Conservation (phyloP, 2,113 vertebrate genomes). For the Vimba vimba region DNA sequence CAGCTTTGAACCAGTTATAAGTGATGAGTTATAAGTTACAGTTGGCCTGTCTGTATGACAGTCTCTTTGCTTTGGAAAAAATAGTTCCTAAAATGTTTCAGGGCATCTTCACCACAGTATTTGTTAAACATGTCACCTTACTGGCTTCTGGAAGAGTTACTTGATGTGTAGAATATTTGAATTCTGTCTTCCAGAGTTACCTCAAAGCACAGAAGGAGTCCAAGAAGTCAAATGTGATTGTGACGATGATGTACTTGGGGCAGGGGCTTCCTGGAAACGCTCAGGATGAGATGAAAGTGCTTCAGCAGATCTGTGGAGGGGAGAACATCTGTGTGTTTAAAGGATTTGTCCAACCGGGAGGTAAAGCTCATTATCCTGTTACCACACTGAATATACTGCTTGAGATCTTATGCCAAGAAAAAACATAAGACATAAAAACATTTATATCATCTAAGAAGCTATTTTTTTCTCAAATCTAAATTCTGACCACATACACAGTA, state of each 20-base stretch:
- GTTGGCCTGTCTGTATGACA: not conserved
- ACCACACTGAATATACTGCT: slow-evolving; percentile 1
- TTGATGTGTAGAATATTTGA: not conserved
- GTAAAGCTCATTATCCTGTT: slow-evolving; percentile 61
- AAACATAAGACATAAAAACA: no score
- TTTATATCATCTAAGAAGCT: not conserved
- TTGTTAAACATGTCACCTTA: not conserved
- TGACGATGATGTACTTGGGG: slow-evolving; percentile 79
- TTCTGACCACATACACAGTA: not conserved
- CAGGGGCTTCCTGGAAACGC: slow-evolving; percentile 56
- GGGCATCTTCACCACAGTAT: not conserved
- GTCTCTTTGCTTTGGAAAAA: not conserved
- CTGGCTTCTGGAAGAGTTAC: not conserved
- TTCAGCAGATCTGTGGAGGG: slow-evolving; percentile 80
- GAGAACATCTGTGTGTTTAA: slow-evolving; percentile 82
- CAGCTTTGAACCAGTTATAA: not conserved
- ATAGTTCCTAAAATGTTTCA: not conserved
- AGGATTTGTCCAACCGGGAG: slow-evolving; percentile 73
- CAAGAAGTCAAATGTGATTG: slow-evolving; percentile 74
- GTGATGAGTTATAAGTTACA: not conserved
- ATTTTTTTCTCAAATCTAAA: not conserved
- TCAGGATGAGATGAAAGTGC: slow-evolving; percentile 77
- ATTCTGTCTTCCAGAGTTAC: slow-evolving; percentile 58
- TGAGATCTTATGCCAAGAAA: not conserved
- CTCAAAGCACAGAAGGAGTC: slow-evolving; percentile 63